A percentile compares a stretch with the other conserved stretches of the same genome.
These are phyloP conservation scores for Temnothorax rugatulus DNA, from an alignment of 2,888 invertebrate genomes.

Conservation along the genomic window DNA sequence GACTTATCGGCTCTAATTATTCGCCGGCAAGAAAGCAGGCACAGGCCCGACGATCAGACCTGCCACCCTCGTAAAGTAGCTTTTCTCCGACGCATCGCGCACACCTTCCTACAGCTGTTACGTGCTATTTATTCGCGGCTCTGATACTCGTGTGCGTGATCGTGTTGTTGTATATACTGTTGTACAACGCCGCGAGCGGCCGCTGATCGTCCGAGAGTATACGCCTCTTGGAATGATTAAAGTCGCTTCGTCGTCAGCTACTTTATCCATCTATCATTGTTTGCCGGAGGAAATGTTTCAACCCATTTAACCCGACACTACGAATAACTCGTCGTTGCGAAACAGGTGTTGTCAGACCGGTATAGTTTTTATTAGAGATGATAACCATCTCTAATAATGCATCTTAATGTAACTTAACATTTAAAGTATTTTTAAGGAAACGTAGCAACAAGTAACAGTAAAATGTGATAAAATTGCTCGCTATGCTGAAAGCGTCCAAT, in stretches of 20 bases:
- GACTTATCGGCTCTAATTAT: conserved; percentile 86
- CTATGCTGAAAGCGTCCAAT: neutral
- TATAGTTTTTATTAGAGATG: neutral
- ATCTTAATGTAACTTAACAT: neutral
- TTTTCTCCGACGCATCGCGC: conserved; percentile 75
- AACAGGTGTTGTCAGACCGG: neutral
- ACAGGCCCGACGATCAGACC: conserved; percentile 72
- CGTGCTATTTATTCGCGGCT: conserved; percentile 47
- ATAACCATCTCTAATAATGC: neutral
- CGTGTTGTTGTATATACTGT: conserved; percentile 6
- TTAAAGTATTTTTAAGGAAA: neutral
- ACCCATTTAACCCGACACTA: conserved; percentile 23
- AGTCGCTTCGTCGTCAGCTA: conserved; percentile 30
- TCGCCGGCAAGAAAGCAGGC: conserved; percentile 82
- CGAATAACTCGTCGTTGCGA: conserved; percentile 1
- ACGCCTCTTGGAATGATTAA: conserved; percentile 28
- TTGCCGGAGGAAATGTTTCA: conserved; percentile 20
- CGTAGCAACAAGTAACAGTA: neutral
- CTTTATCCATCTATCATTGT: conserved; percentile 36
- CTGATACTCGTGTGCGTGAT: conserved; percentile 13
- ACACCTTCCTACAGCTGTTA: conserved; percentile 33
- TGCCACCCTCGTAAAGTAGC: conserved; percentile 79
- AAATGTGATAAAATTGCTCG: neutral
- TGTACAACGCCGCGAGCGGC: conserved; percentile 5
- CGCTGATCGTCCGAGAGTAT: conserved; percentile 20